Conservation (phyloP, 2,888 invertebrate genomes). For the Caenorhabditis uteleia region DNA sequence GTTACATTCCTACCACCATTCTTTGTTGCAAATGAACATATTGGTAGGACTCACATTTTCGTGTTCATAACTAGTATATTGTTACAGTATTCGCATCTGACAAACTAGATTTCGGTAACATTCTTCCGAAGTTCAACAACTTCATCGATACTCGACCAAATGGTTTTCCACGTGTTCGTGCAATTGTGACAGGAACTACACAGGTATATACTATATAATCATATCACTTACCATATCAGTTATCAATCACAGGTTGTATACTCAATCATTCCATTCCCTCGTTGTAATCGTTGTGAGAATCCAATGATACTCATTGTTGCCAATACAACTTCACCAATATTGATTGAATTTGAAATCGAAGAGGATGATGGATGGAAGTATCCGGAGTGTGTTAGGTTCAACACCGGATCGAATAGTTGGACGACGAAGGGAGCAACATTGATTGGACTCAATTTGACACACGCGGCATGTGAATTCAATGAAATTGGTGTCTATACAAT, state of each 20-base stretch:
- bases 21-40: constrained; percentile 42
- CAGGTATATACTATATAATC: constrained; percentile 1
- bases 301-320: constrained; percentile 38
- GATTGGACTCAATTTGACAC: constrained; percentile 62
- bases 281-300: constrained; percentile 45
- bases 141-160: constrained; percentile 48
- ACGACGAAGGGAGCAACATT: constrained; percentile 39
- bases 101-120: constrained; percentile 40
- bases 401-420: constrained; percentile 40
- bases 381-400: constrained; percentile 59
- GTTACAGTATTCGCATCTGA: constrained; percentile 51
- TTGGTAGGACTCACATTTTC: constrained; percentile 52
- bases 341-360: constrained; percentile 48
- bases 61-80: not conserved
- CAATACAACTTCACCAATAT: constrained; percentile 44
- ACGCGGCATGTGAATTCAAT: constrained; percentile 59
- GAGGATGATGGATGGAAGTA: constrained; percentile 59
- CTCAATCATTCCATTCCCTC: constrained; percentile 40
- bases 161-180: constrained; percentile 27
- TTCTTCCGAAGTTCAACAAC: constrained; percentile 55
- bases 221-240: not conserved
- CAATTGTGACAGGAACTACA: constrained; percentile 28
- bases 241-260: constrained; percentile 36
- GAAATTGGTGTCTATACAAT: constrained; percentile 59
- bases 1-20: constrained; percentile 46